phyloP scores from a whole-genome alignment of 2,113 vertebrate species.

The Damaliscus lunatus region DNA sequence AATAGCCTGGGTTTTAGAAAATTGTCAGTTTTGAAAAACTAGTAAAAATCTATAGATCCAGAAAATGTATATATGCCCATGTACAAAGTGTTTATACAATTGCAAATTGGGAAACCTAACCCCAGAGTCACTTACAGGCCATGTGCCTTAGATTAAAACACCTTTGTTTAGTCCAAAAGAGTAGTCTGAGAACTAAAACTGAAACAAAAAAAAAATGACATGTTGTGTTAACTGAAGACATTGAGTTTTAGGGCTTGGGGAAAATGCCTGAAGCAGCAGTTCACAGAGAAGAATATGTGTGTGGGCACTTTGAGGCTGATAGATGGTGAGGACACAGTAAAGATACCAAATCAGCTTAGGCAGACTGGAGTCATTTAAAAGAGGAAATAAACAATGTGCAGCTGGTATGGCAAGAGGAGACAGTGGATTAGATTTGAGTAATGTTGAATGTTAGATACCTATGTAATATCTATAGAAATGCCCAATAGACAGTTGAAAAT shows the following conservation, averaged over 20 bases:
- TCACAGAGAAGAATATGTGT: neutral
- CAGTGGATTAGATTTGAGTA: neutral
- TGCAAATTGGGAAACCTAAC: neutral
- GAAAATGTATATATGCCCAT: neutral
- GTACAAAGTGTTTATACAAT: neutral
- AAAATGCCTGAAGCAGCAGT: neutral
- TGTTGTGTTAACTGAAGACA: neutral
- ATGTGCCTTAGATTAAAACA: neutral
- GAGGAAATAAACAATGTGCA: neutral
- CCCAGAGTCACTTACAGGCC: neutral
- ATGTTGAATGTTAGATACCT: neutral
- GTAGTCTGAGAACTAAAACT: neutral
- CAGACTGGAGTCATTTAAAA: neutral
- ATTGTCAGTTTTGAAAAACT: neutral
- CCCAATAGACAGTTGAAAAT: neutral
- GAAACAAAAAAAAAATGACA: neutral
- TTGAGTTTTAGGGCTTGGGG: neutral
- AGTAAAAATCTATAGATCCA: neutral
- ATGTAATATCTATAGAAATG: neutral
- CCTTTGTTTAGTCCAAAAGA: neutral
- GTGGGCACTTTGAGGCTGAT: neutral
- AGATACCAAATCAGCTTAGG: neutral
- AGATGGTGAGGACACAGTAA: neutral
- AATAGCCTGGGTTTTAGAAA: neutral
- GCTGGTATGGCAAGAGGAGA: neutral